phyloP scores from a whole-genome alignment of 1,140 invertebrate genomes.

The Euglossa dilemma region DNA sequence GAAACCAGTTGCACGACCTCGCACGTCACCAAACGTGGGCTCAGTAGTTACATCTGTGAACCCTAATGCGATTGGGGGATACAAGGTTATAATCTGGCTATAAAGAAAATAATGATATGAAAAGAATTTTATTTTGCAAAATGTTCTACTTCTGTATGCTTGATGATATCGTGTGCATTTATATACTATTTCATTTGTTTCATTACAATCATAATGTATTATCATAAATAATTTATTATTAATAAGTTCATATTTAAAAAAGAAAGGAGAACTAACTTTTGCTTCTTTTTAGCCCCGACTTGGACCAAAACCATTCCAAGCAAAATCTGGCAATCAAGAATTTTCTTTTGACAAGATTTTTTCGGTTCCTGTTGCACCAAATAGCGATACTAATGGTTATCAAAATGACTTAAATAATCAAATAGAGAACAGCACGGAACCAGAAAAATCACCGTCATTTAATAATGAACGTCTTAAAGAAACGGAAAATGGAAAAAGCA shows the following conservation, averaged over 20 bases:
- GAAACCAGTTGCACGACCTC: constrained; percentile 88
- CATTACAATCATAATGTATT: constrained; percentile 39
- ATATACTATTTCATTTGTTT: constrained; percentile 36
- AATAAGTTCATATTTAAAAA: constrained; percentile 5
- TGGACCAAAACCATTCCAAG: constrained; percentile 92
- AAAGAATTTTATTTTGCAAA: constrained; percentile 4
- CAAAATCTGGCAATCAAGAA: constrained; percentile 87
- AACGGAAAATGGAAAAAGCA: constrained; percentile 84
- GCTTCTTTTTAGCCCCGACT: constrained; percentile 86
- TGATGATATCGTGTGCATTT: constrained; percentile 50
- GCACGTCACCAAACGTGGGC: constrained; percentile 84
- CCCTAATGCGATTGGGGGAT: constrained; percentile 84
- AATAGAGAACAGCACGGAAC: constrained; percentile 61
- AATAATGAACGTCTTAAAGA: constrained; percentile 76
- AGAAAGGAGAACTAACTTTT: neutral
- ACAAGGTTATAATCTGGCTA: constrained; percentile 85
- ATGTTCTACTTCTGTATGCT: constrained; percentile 59
- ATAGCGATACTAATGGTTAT: constrained; percentile 77
- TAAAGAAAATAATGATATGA: constrained; percentile 48
- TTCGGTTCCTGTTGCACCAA: constrained; percentile 88
- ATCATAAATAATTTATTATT: constrained; percentile 14
- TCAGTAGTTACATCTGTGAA: constrained; percentile 83
- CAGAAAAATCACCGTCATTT: constrained; percentile 73
- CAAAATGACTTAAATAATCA: constrained; percentile 58
- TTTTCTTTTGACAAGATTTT: constrained; percentile 92